phyloP scores from a whole-genome alignment of 2,888 invertebrate species.

The Hemithea aestivaria region DNA sequence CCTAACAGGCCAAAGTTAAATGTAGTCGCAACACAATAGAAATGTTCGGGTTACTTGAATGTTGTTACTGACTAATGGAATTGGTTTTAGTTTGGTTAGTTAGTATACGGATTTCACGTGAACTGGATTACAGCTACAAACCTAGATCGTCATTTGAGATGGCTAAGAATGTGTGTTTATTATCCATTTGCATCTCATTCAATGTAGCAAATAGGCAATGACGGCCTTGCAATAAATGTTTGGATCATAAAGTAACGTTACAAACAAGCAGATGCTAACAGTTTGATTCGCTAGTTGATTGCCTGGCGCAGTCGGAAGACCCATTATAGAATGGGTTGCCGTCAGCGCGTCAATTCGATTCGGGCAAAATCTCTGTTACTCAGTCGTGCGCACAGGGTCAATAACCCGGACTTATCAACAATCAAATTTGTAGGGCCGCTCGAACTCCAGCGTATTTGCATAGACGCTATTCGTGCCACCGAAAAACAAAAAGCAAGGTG shows the following conservation, averaged over 20 bases:
- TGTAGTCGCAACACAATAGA: conserved; percentile 4
- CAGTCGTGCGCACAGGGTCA: conserved; percentile 67
- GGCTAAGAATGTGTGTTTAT: too few relatives aligned
- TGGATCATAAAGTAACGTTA: conserved; percentile 10
- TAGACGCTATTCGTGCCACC: conserved; percentile 38
- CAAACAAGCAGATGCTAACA: conserved; percentile 14
- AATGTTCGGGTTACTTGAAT: conserved; percentile 6
- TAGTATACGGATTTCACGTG: too few relatives aligned
- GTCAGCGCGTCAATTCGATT: conserved; percentile 51
- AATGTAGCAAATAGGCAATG: too few relatives aligned
- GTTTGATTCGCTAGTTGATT: conserved; percentile 22
- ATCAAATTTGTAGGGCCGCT: conserved; percentile 59
- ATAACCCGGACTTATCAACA: conserved; percentile 70
- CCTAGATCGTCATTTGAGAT: too few relatives aligned
- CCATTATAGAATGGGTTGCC: conserved; percentile 35
- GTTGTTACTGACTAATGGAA: conserved; percentile 1
- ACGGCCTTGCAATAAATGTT: too few relatives aligned
- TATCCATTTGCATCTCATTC: too few relatives aligned
- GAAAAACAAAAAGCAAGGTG: conserved; percentile 35
- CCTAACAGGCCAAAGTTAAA: conserved; percentile 8
- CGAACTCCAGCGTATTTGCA: conserved; percentile 50
- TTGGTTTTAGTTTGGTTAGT: neutral
- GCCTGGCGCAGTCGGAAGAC: conserved; percentile 14
- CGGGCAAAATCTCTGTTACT: conserved; percentile 49
- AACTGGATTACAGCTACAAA: too few relatives aligned